phyloP scores from a whole-genome alignment of 2,888 invertebrate genomes.

The Chloroclystis v-ata region DNA sequence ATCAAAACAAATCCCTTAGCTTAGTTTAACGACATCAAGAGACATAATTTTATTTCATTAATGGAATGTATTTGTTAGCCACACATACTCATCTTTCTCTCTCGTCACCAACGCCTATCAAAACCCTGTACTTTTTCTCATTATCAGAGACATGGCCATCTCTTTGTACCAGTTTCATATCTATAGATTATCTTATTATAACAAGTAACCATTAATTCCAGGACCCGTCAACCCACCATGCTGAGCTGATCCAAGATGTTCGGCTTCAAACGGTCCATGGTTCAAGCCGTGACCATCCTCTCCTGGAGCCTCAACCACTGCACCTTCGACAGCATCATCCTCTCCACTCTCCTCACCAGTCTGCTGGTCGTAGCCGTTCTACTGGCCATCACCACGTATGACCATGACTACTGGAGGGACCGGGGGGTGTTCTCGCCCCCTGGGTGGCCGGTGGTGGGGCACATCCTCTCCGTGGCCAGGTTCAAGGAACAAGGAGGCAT shows the following conservation, averaged over 20 bases:
- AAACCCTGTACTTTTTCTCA: too few species aligned
- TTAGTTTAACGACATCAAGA: too few species aligned
- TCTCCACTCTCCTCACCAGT: conserved; percentile 47
- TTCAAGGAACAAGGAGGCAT: conserved; percentile 69
- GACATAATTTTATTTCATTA: too few species aligned
- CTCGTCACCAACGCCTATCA: too few species aligned
- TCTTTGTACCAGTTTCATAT: too few species aligned
- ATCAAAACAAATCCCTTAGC: too few species aligned
- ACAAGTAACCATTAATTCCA: conserved; percentile 3
- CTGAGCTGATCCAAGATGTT: conserved; percentile 52
- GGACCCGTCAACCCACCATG: conserved; percentile 30
- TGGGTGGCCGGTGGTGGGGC: conserved; percentile 62
- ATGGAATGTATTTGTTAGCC: too few species aligned
- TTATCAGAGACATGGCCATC: too few species aligned
- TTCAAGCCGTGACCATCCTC: conserved; percentile 44
- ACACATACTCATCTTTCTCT: too few species aligned
- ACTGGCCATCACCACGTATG: conserved; percentile 56
- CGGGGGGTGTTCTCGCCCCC: conserved; percentile 64
- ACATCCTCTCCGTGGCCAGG: conserved; percentile 57
- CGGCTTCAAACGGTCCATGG: conserved; percentile 56
- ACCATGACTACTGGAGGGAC: conserved; percentile 65
- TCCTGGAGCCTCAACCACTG: conserved; percentile 51
- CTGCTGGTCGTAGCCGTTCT: conserved; percentile 35
- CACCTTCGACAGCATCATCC: conserved; percentile 44
- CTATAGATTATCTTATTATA: too few species aligned